Percentiles rank a stretch among this genome's conserved stretches.
Conservation (phyloP, 1,140 invertebrate genomes). For the Caenorhabditis elegans region DNA sequence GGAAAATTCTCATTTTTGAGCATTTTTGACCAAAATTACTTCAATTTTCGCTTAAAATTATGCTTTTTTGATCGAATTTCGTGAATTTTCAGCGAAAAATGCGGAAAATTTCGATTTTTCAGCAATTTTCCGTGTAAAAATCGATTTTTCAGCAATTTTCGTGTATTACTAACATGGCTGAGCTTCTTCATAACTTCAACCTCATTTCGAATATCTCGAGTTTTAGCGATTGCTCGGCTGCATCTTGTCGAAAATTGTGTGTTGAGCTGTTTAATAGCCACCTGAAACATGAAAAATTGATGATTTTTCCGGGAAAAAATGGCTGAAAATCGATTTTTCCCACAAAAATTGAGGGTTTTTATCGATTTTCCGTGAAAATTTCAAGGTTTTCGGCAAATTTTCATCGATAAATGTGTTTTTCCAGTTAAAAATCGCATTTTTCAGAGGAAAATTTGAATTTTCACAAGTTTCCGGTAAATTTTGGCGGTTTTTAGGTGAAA, state of each 20-base stretch:
- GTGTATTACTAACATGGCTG: not conserved
- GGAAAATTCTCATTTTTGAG: no score
- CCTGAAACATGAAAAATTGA: not conserved
- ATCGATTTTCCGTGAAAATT: no score
- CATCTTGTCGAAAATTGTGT: conserved; percentile 8
- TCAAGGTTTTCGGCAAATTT: no score
- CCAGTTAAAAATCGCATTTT: not conserved
- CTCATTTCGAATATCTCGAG: not conserved
- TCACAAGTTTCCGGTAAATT: no score
- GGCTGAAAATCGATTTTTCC: not conserved
- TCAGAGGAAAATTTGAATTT: no score
- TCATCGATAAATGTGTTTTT: no score
- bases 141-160: not conserved
- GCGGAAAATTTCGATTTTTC: not conserved
- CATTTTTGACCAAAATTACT: no score
- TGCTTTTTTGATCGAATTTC: no score
- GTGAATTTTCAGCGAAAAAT: no score
- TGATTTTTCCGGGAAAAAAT: not conserved
- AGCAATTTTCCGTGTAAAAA: not conserved
- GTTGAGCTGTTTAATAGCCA: not conserved
- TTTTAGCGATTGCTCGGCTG: not conserved
- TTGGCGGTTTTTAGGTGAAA: no score
- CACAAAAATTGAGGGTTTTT: no score
- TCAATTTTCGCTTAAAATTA: no score
- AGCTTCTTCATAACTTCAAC: conserved; percentile 14